Evolutionary conservation across 2,113 vertebrate genomes (phyloP).

Genomic region (Dryoscopus gambensis): DNA sequence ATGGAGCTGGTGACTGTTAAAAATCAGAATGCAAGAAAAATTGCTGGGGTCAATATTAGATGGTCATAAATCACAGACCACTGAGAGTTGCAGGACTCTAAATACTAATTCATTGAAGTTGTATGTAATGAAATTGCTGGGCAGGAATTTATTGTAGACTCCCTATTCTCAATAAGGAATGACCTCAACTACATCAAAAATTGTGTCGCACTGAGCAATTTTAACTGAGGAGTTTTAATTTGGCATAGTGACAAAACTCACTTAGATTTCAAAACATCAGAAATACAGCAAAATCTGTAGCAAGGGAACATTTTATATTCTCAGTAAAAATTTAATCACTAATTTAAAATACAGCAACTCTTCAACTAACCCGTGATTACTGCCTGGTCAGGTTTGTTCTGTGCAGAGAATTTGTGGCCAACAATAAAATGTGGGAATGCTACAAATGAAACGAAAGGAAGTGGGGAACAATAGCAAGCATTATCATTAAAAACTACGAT

Average conservation of each 20-base stretch:
- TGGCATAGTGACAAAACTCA: background rate
- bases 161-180: background rate
- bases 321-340: background rate
- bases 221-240: background rate
- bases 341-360: background rate
- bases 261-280: background rate
- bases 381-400: background rate
- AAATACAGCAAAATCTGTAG: background rate
- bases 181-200: background rate
- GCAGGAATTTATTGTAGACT: background rate
- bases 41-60: background rate
- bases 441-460: background rate
- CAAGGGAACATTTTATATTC: background rate
- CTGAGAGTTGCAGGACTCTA: background rate
- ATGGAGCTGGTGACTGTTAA: background rate
- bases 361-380: background rate
- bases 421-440: background rate
- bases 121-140: background rate
- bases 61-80: background rate
- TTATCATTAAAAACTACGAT: background rate
- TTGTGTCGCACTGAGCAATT: background rate
- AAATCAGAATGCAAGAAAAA: background rate
- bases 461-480: rapidly evolving
- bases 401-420: background rate
- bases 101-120: background rate